A percentile compares a stretch with the other conserved stretches of the same genome.
phyloP scores from a whole-genome alignment of 2,888 invertebrate genomes.

The Hypselothyrea guttata region DNA sequence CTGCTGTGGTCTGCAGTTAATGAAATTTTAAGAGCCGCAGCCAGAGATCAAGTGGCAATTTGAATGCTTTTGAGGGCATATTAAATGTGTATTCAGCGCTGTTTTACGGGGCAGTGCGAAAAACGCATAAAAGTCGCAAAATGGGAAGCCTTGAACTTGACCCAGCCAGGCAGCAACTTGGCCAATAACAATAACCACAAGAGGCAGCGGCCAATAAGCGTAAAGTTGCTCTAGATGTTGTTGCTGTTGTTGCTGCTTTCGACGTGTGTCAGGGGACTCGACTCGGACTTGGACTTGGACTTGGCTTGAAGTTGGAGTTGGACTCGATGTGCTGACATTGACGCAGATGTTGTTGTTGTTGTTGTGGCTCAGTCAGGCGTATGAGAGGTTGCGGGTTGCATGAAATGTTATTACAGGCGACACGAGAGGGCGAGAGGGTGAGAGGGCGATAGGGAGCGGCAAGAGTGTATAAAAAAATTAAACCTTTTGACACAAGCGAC shows the following conservation, averaged over 20 bases:
- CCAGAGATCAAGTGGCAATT: slow-evolving; percentile 44
- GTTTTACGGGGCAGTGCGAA: slow-evolving; percentile 35
- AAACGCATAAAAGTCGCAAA: slow-evolving; percentile 70
- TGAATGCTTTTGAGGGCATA: slow-evolving; percentile 37
- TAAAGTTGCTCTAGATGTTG: slow-evolving; percentile 22
- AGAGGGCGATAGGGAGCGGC: slow-evolving; percentile 6
- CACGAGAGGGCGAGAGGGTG: neutral
- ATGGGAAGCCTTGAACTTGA: slow-evolving; percentile 75
- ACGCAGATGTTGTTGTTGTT: slow-evolving; percentile 52
- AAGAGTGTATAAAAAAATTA: slow-evolving; percentile 53
- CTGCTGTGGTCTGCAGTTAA: neutral
- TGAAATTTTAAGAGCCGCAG: neutral
- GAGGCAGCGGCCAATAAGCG: slow-evolving; percentile 42
- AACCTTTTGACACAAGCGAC: slow-evolving; percentile 76
- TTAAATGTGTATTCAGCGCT: slow-evolving; percentile 16
- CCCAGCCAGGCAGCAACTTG: slow-evolving; percentile 49
- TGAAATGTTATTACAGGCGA: slow-evolving; percentile 69
- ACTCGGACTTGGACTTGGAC: slow-evolving; percentile 46
- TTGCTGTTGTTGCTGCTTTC: slow-evolving; percentile 26
- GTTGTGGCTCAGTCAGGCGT: slow-evolving; percentile 55
- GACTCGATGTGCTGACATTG: slow-evolving; percentile 71
- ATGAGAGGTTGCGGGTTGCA: slow-evolving; percentile 66
- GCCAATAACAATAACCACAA: slow-evolving; percentile 69
- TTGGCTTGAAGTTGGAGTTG: slow-evolving; percentile 45
- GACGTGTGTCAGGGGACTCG: slow-evolving; percentile 58